Conservation (phyloP, 2,797 vertebrate genomes). For the Arctocebus calabarensis region DNA sequence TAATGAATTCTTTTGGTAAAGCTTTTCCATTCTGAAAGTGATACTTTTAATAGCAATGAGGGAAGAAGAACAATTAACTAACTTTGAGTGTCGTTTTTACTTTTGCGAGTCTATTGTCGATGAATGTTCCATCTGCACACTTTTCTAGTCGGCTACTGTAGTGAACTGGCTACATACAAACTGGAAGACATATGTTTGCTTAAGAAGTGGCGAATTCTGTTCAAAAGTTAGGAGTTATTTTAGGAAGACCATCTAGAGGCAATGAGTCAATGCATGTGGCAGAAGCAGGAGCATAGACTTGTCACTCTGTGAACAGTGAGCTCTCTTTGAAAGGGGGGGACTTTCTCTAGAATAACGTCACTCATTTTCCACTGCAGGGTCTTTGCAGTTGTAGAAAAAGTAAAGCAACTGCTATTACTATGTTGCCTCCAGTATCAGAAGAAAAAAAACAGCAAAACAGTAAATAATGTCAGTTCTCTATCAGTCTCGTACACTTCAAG, state of each 20-base stretch:
- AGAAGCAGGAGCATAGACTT: neutral
- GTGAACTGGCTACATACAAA: neutral
- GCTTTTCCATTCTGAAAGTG: neutral
- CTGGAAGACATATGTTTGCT: neutral
- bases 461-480: neutral
- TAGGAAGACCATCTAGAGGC: neutral
- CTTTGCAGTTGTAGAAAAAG: neutral
- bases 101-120: neutral
- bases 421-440: neutral
- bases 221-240: neutral
- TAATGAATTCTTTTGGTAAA: neutral
- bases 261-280: accelerated
- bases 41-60: neutral
- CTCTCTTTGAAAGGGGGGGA: neutral
- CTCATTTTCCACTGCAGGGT: neutral
- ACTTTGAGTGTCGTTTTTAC: neutral
- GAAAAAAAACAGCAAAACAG: neutral
- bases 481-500: neutral
- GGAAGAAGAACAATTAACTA: neutral
- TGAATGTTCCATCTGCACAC: neutral
- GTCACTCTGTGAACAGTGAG: neutral
- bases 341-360: accelerated
- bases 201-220: neutral
- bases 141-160: neutral
- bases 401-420: neutral